These are phyloP conservation scores for Epicauta chinensis DNA, from an alignment of 1,140 invertebrate species.

Conservation along the genomic window DNA sequence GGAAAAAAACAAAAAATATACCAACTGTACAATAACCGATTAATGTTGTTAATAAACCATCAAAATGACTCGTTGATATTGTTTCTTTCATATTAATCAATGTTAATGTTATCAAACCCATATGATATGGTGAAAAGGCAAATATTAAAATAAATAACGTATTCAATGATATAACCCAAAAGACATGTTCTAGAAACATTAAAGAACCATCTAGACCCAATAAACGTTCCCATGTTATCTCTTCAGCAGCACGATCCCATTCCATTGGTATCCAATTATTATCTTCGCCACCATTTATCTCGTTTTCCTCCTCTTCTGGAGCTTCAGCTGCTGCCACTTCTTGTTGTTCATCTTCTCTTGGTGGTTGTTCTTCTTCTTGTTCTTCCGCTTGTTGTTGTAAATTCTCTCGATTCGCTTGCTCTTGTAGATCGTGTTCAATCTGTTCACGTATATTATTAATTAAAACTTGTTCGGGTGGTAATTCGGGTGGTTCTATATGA, in stretches of 20 bases:
- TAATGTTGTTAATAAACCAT: conserved; percentile 86
- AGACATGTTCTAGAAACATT: conserved; percentile 96
- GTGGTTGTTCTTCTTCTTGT: conserved; percentile 26
- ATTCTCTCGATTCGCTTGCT: too few relatives aligned
- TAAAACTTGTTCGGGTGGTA: conserved; percentile 3
- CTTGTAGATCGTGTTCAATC: neutral
- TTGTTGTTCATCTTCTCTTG: conserved; percentile 16
- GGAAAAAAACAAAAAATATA: conserved; percentile 73
- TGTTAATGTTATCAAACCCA: conserved; percentile 69
- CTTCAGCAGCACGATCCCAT: conserved; percentile 95
- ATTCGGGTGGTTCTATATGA: conserved; percentile 7
- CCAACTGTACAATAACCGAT: conserved; percentile 92
- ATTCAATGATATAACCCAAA: conserved; percentile 97
- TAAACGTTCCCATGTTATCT: conserved; percentile 95
- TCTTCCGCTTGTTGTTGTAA: conserved; percentile 6
- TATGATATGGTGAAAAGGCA: conserved; percentile 94
- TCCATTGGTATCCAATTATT: conserved; percentile 98
- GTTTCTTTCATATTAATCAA: conserved; percentile 70
- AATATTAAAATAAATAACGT: conserved; percentile 92
- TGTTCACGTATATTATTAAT: conserved; percentile 30
- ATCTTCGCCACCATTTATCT: conserved; percentile 65
- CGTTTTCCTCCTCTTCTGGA: conserved; percentile 25
- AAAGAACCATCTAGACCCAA: conserved; percentile 95
- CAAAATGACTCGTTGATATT: conserved; percentile 76
- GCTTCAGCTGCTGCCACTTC: conserved; percentile 21